These are phyloP conservation scores for Doryteuthis pealeii DNA, from an alignment of 1,140 invertebrate species.

Conservation along the genomic window DNA sequence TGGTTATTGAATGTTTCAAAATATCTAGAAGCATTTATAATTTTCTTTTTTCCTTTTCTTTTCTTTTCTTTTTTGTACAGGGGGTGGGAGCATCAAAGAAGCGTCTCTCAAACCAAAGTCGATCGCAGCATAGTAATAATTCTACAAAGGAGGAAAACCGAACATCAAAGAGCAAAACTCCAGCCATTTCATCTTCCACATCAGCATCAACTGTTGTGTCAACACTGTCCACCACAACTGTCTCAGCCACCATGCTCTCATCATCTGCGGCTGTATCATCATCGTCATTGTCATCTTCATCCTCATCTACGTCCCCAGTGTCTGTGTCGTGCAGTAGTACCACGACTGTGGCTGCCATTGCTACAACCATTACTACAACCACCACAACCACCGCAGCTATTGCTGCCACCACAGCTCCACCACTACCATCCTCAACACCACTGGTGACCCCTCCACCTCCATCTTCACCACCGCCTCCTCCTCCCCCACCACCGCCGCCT, in stretches of 20 bases:
- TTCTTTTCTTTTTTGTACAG: background rate
- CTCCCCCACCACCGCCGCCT: conserved; percentile 19
- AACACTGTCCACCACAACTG: background rate
- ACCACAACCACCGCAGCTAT: background rate
- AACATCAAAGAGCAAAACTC: background rate
- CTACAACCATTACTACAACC: background rate
- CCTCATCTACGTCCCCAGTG: background rate
- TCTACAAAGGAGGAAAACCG: background rate
- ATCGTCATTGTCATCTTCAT: background rate
- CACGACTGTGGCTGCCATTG: background rate
- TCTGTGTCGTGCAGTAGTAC: background rate
- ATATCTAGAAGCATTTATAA: no score
- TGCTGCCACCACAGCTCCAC: background rate
- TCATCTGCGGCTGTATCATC: background rate
- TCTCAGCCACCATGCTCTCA: background rate
- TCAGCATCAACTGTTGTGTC: background rate
- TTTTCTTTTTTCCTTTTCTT: no score
- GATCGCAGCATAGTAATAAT: background rate
- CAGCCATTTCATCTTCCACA: background rate
- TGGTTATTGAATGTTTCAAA: no score
- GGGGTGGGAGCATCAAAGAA: background rate
- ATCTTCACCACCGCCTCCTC: background rate
- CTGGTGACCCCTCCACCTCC: background rate
- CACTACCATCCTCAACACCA: background rate
- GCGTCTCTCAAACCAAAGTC: background rate